Conservation (phyloP, 2,888 invertebrate genomes). For the Deilephila porcellus region DNA sequence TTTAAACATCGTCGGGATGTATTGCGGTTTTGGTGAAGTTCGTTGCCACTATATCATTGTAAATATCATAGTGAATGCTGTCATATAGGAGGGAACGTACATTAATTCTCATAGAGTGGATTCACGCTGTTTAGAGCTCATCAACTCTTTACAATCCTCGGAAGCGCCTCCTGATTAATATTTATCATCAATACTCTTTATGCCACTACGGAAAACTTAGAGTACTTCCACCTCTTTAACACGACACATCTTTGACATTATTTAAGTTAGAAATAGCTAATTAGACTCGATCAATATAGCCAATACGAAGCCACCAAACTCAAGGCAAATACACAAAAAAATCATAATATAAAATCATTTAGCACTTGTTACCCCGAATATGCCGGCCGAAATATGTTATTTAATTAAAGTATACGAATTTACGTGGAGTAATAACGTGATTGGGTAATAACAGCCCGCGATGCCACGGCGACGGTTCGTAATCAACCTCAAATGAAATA, state of each 20-base stretch:
- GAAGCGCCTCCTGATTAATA: too few species aligned
- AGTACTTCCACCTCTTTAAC: too few species aligned
- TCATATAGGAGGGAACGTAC: too few species aligned
- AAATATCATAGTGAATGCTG: neutral
- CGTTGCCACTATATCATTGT: neutral
- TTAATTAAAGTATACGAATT: slow-evolving; percentile 46
- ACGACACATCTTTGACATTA: too few species aligned
- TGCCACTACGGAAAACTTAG: too few species aligned
- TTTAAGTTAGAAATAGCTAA: too few species aligned
- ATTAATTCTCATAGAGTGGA: too few species aligned
- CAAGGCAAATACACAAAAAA: neutral
- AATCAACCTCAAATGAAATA: slow-evolving; percentile 32
- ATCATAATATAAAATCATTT: neutral
- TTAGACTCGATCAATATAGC: too few species aligned
- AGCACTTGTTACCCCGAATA: slow-evolving; percentile 1
- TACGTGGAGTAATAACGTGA: slow-evolving; percentile 45
- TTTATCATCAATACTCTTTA: too few species aligned
- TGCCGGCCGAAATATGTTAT: slow-evolving; percentile 35
- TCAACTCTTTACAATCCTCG: too few species aligned
- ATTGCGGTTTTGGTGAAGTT: neutral
- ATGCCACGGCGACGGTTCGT: slow-evolving; percentile 24
- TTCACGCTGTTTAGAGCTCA: too few species aligned
- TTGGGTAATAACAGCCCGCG: slow-evolving; percentile 43
- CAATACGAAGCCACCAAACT: too few species aligned
- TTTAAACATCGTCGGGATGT: neutral